Evolutionary conservation across 2,113 vertebrate species (phyloP).

Genomic region (Leiothrix lutea): DNA sequence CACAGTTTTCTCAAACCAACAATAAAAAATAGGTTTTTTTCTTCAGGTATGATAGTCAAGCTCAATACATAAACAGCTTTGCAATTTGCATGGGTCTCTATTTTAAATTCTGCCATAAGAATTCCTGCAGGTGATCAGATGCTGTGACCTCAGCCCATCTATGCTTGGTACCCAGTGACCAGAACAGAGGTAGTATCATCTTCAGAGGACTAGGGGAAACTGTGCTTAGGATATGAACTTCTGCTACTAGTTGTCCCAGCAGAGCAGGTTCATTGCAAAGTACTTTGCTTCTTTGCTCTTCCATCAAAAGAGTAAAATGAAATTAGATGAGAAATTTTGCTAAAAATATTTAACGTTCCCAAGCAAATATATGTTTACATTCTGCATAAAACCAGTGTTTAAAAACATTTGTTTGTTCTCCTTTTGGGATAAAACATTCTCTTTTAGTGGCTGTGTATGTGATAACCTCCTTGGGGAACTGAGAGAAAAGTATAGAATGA

Average conservation of each 20-base stretch:
- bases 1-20: not conserved
- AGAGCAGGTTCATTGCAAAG: not conserved
- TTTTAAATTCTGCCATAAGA: not conserved
- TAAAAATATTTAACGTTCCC: not conserved
- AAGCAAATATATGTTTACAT: not conserved
- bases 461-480: not conserved
- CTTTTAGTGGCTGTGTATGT: not conserved
- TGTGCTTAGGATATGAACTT: not conserved
- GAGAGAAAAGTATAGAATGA: not conserved
- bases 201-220: not conserved
- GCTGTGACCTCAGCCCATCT: fast-evolving
- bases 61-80: not conserved
- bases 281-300: not conserved
- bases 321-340: not conserved
- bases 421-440: not conserved
- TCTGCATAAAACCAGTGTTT: not conserved
- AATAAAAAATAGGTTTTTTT: not conserved
- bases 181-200: not conserved
- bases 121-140: not conserved
- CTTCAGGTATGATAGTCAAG: not conserved
- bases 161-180: not conserved
- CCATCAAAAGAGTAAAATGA: not conserved
- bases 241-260: not conserved
- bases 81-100: not conserved
- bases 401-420: not conserved